Conservation (phyloP, 2,888 invertebrate genomes). For the Acronicta psi region DNA sequence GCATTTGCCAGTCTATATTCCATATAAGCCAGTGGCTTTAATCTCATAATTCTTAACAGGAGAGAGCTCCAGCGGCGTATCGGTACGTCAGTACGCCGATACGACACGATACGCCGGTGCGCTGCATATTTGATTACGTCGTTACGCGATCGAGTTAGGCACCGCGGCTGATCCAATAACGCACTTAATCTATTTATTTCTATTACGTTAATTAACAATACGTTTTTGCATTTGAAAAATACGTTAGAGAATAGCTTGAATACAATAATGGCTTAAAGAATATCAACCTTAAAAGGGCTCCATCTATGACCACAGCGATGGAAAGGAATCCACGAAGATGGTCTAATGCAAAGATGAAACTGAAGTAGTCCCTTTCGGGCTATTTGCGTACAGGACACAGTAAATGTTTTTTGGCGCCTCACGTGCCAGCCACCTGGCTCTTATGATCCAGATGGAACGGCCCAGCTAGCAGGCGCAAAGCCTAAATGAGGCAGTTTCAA, state of each 20-base stretch:
- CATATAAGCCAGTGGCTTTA: conserved; percentile 39
- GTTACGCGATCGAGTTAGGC: conserved; percentile 52
- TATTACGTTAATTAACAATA: conserved; percentile 29
- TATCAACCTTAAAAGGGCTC: no score
- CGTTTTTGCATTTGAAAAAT: conserved; percentile 19
- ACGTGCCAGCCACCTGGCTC: no score
- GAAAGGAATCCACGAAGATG: no score
- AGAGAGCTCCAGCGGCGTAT: conserved; percentile 20
- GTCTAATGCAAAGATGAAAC: no score
- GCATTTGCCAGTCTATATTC: conserved; percentile 20
- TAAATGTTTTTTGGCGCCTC: no score
- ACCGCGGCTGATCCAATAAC: conserved; percentile 41
- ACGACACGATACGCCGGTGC: conserved; percentile 25
- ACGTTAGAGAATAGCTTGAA: neutral
- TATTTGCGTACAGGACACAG: no score
- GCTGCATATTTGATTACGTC: conserved; percentile 55
- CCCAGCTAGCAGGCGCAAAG: no score
- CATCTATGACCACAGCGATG: no score
- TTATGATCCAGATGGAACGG: no score
- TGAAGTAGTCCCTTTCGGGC: no score
- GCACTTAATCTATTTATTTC: conserved; percentile 46
- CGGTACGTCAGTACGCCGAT: conserved; percentile 31
- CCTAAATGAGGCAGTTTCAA: no score
- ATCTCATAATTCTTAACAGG: conserved; percentile 51
- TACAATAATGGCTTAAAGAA: no score